A percentile compares a stretch with the other conserved stretches of the same genome.
These are phyloP conservation scores for Lithobates sylvaticus DNA, from an alignment of 2,797 vertebrate species.

Conservation along the genomic window DNA sequence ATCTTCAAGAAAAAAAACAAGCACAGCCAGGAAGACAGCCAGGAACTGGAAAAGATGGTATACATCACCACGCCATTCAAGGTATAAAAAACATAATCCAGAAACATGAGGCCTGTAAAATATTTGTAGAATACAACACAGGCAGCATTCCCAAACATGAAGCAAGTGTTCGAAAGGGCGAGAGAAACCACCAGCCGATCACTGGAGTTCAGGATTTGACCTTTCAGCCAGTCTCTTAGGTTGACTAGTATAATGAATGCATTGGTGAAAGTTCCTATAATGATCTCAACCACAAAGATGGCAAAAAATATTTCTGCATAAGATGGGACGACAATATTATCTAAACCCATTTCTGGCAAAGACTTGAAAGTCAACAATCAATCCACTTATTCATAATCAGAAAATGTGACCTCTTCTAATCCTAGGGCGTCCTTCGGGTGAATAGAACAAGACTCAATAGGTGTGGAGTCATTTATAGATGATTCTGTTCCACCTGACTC, in stretches of 20 bases:
- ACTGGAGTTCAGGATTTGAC: constrained; percentile 10
- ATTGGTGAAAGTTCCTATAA: constrained; percentile 13
- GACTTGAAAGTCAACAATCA: background rate
- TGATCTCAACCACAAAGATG: constrained; percentile 10
- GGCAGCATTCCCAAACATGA: constrained; percentile 1
- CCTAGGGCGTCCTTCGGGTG: too few species aligned
- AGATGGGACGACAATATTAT: background rate
- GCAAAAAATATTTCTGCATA: constrained; percentile 4
- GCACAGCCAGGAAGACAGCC: constrained; percentile 68
- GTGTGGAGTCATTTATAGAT: constrained; percentile 7
- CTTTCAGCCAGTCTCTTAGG: constrained; percentile 12
- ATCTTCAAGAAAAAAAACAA: constrained; percentile 70
- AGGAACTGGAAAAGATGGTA: constrained; percentile 63
- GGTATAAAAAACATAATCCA: constrained; percentile 15
- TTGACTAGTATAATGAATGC: constrained; percentile 36
- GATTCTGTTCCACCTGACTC: background rate
- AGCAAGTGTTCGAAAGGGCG: constrained; percentile 26
- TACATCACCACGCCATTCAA: constrained; percentile 7
- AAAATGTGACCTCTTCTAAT: too few species aligned
- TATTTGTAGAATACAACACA: background rate
- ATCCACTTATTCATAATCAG: too few species aligned
- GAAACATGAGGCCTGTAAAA: background rate
- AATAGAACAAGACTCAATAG: too few species aligned
- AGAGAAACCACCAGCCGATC: constrained; percentile 29
- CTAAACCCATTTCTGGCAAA: constrained; percentile 27